Conservation (phyloP, 2,888 invertebrate genomes). For the Lumbricus terrestris region DNA sequence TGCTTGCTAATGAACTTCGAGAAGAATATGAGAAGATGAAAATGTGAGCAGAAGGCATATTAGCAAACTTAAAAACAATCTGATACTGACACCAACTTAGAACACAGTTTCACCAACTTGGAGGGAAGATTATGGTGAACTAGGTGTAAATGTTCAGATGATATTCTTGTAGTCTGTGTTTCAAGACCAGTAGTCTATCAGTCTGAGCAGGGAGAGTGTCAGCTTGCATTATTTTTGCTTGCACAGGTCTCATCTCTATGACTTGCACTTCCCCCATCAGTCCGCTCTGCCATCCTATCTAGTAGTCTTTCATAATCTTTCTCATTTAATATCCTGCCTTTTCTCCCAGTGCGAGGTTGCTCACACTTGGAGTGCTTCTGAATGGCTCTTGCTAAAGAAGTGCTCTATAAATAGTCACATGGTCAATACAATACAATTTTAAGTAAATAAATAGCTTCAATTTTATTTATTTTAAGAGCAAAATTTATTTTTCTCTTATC, state of each 20-base stretch:
- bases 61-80: background rate
- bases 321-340: no score
- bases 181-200: background rate
- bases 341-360: no score
- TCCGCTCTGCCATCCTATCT: no score
- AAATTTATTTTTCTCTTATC: background rate
- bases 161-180: background rate
- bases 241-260: no score
- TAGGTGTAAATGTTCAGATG: background rate
- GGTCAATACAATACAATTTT: background rate
- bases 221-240: no score
- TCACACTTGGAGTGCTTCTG: no score
- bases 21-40: constrained; percentile 57
- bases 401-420: no score
- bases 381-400: no score
- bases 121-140: background rate
- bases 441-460: background rate
- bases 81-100: background rate
- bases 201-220: background rate
- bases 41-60: constrained; percentile 47
- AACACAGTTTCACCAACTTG: background rate
- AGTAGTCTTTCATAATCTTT: no score
- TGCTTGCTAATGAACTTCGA: constrained; percentile 58
- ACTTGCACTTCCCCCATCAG: no score
- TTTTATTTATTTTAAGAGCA: background rate